These are phyloP conservation scores for Trilocha varians DNA, from an alignment of 2,888 invertebrate genomes.

Conservation along the genomic window DNA sequence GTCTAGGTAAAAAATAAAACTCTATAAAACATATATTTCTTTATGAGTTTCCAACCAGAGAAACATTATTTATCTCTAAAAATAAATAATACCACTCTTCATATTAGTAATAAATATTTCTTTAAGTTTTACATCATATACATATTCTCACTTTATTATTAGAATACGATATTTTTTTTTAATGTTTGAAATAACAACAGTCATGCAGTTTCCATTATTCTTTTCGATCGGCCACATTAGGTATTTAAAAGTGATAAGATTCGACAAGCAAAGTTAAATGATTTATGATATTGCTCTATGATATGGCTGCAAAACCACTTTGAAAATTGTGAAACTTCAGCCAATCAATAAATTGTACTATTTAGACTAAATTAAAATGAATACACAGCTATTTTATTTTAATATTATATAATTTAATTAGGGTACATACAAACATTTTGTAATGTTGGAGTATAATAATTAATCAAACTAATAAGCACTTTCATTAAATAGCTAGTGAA, in stretches of 20 bases:
- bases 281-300: neutral
- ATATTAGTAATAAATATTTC: neutral
- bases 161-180: neutral
- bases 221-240: neutral
- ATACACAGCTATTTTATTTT: conserved; percentile 16
- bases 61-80: neutral
- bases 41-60: neutral
- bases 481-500: conserved; percentile 60
- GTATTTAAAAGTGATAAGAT: neutral
- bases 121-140: neutral
- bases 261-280: neutral
- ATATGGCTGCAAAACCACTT: neutral
- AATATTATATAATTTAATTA: conserved; percentile 72
- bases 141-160: neutral
- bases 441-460: conserved; percentile 69
- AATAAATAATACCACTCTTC: neutral
- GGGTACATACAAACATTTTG: conserved; percentile 72
- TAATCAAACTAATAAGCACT: conserved; percentile 71
- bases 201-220: neutral
- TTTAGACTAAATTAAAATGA: neutral
- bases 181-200: no score
- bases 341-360: neutral
- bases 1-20: neutral
- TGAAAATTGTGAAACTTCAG: neutral
- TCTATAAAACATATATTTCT: neutral